Conservation (phyloP, 2,113 vertebrate species). For the Regulus satrapa region DNA sequence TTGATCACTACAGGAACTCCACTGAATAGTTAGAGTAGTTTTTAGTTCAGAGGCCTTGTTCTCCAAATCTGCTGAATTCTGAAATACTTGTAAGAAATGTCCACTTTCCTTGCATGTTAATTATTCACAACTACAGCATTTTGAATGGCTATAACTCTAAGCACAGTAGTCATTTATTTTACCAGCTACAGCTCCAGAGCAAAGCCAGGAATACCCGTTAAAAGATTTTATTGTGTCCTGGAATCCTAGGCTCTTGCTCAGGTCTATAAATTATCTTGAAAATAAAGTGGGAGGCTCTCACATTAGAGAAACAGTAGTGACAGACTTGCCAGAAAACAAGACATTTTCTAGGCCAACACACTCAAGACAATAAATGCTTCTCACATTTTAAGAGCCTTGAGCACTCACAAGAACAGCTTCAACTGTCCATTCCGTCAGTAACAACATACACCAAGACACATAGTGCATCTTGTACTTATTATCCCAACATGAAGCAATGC, state of each 20-base stretch:
- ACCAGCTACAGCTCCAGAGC: not conserved
- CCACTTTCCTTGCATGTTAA: not conserved
- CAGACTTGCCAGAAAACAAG: not conserved
- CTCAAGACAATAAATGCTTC: not conserved
- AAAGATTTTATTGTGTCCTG: not conserved
- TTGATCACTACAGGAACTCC: not conserved
- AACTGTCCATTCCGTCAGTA: not conserved
- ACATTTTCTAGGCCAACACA: not conserved
- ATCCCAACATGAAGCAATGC: not conserved
- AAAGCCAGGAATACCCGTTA: not conserved
- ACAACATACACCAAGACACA: not conserved
- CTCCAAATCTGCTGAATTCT: not conserved
- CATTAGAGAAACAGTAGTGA: not conserved
- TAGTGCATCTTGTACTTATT: not conserved
- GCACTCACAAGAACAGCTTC: not conserved
- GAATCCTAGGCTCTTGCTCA: not conserved
- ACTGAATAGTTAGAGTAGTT: not conserved
- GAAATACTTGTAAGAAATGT: not conserved
- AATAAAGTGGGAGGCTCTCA: not conserved
- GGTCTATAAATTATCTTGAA: not conserved
- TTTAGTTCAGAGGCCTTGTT: not conserved
- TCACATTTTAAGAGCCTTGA: not conserved
- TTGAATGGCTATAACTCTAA: not conserved
- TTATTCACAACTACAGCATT: not conserved
- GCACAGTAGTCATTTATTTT: not conserved